These are phyloP conservation scores for Lepus americanus DNA, from an alignment of 2,113 vertebrate species.

Conservation along the genomic window DNA sequence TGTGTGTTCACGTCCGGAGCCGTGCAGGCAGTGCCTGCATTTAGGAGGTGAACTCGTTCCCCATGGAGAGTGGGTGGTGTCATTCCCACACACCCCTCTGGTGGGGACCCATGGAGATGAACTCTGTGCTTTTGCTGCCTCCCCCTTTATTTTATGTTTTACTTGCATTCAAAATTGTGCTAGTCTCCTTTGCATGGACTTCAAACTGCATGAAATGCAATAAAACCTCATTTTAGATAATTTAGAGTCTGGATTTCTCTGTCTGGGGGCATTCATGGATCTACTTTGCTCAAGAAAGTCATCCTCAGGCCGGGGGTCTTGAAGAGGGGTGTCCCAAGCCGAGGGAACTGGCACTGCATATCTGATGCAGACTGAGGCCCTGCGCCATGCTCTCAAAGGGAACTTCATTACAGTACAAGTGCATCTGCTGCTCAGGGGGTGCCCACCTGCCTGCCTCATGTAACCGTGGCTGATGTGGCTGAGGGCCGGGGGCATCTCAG, in stretches of 20 bases:
- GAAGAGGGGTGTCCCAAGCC: not conserved
- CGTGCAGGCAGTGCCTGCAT: slow-evolving; percentile 41
- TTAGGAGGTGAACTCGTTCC: slow-evolving; percentile 41
- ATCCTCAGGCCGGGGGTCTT: slow-evolving; percentile 2
- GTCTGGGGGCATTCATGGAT: slow-evolving; percentile 44
- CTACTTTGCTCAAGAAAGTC: slow-evolving; percentile 7
- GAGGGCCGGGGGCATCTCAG: not conserved
- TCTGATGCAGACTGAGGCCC: not conserved
- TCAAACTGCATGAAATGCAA: slow-evolving; percentile 87
- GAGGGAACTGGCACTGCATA: not conserved
- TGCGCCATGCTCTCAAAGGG: not conserved
- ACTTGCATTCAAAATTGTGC: slow-evolving; percentile 80
- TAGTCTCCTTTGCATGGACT: slow-evolving; percentile 86
- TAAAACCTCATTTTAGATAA: slow-evolving; percentile 87
- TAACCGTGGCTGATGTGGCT: not conserved
- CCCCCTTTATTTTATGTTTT: slow-evolving; percentile 64
- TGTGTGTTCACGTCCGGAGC: slow-evolving; percentile 49
- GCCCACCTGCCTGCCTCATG: not conserved
- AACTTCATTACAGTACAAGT: not conserved
- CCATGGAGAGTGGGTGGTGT: slow-evolving; percentile 37
- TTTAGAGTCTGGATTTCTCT: slow-evolving; percentile 72
- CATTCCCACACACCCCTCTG: slow-evolving; percentile 7
- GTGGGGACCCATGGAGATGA: slow-evolving; percentile 67
- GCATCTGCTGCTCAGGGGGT: not conserved
- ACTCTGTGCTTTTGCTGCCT: not conserved